Evolutionary conservation across 2,888 invertebrate species (phyloP).

Genomic region (Villa cingulata): DNA sequence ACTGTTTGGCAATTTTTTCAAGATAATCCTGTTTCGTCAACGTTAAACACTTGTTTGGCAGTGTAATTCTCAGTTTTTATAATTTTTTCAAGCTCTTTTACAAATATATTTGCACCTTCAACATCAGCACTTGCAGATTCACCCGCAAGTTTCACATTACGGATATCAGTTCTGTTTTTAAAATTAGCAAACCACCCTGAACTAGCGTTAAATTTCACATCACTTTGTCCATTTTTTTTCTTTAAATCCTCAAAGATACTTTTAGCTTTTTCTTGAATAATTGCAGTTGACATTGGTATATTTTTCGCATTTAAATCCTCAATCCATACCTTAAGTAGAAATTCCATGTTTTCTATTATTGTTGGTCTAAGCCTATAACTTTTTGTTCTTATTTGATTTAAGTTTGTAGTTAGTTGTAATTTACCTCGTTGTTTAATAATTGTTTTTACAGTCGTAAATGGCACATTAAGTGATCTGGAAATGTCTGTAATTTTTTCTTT

Average conservation of each 20-base stretch:
- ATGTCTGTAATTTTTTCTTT: too few species aligned
- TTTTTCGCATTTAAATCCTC: constrained; percentile 14
- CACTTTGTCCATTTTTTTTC: constrained; percentile 10
- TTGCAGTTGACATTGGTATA: constrained; percentile 18
- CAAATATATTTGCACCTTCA: constrained; percentile 9
- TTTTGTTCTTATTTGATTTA: too few species aligned
- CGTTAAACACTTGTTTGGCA: constrained; percentile 19
- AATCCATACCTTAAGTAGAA: constrained; percentile 15
- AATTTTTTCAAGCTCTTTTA: constrained; percentile 11
- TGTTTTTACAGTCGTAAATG: too few species aligned
- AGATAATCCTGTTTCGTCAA: constrained; percentile 17
- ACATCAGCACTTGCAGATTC: constrained; percentile 15
- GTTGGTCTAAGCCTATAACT: too few species aligned
- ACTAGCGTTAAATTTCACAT: constrained; percentile 10
- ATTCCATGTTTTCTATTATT: constrained; percentile 16
- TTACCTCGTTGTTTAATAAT: too few species aligned
- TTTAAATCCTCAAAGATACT: constrained; percentile 17
- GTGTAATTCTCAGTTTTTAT: constrained; percentile 5
- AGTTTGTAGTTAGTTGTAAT: too few species aligned
- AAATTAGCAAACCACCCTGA: constrained; percentile 14
- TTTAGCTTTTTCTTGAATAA: constrained; percentile 18
- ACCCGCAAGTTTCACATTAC: constrained; percentile 15
- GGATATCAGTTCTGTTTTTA: constrained; percentile 15
- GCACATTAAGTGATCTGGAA: too few species aligned
- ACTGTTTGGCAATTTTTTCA: constrained; percentile 20